A percentile compares a stretch with the other conserved stretches of the same genome.
Conservation (phyloP, 2,797 vertebrate species). For the Pipistrellus kuhlii region DNA sequence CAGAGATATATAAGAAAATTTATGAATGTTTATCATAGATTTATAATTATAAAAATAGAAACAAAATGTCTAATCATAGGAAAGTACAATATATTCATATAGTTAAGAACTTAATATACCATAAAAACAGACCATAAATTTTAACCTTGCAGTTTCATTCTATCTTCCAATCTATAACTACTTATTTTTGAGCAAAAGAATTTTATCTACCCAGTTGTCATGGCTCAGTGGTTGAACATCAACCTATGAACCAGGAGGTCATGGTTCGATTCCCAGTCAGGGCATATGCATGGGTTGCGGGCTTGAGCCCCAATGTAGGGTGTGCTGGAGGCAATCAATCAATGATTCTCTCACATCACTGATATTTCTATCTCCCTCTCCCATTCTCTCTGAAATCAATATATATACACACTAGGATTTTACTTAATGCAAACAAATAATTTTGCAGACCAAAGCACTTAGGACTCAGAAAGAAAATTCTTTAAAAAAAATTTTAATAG, state of each 20-base stretch:
- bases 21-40: not conserved
- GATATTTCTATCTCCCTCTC: no score
- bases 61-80: not conserved
- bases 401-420: not conserved
- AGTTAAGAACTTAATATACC: conserved; percentile 34
- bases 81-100: conserved; percentile 13
- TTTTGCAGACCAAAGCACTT: conserved; percentile 14
- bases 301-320: no score
- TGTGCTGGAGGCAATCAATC: no score
- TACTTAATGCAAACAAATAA: conserved; percentile 51
- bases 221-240: no score
- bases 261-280: no score
- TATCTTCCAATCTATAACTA: conserved; percentile 41
- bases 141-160: not conserved
- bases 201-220: not conserved
- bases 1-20: not conserved
- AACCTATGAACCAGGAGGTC: no score
- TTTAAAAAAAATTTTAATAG: not conserved
- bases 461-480: conserved; percentile 26
- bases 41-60: conserved; percentile 5
- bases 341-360: no score
- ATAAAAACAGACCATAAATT: not conserved
- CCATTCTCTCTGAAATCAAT: no score
- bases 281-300: no score
- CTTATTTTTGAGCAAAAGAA: conserved; percentile 4